A percentile compares a stretch with the other conserved stretches of the same genome.
These are phyloP conservation scores for Antedon mediterranea DNA, from an alignment of 53 echinoderm and acorn worm species.

Conservation along the genomic window DNA sequence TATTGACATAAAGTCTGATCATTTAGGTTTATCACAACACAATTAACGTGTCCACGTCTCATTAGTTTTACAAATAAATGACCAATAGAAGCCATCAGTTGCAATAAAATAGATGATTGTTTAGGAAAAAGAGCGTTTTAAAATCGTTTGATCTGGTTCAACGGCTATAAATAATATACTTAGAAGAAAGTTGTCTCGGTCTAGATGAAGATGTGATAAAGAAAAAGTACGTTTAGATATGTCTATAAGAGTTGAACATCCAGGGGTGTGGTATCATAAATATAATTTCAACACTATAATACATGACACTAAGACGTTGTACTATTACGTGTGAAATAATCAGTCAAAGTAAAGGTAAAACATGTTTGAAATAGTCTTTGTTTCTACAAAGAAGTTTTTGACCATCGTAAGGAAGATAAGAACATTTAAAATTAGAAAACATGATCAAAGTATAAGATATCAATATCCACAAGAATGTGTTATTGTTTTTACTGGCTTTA, in stretches of 20 bases:
- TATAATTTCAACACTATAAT: background rate
- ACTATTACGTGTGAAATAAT: background rate
- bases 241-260: background rate
- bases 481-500: too few relatives aligned
- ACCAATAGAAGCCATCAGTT: background rate
- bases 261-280: background rate
- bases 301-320: background rate
- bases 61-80: background rate
- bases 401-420: too few relatives aligned
- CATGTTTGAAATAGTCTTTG: too few relatives aligned
- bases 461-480: too few relatives aligned
- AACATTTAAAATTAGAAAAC: too few relatives aligned
- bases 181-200: background rate
- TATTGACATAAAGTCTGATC: background rate
- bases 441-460: too few relatives aligned
- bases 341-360: background rate
- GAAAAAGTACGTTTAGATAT: background rate
- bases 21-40: background rate
- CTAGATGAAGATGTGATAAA: background rate
- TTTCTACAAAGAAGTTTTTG: too few relatives aligned
- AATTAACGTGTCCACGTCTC: background rate
- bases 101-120: background rate
- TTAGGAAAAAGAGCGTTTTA: background rate
- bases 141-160: slow-evolving; percentile 1
- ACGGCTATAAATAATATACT: background rate